Evolutionary conservation across 2,797 vertebrate species (phyloP), one percentile per base, ranked within the genome.

Genomic region (Brachyrhaphis roseni): DNA sequence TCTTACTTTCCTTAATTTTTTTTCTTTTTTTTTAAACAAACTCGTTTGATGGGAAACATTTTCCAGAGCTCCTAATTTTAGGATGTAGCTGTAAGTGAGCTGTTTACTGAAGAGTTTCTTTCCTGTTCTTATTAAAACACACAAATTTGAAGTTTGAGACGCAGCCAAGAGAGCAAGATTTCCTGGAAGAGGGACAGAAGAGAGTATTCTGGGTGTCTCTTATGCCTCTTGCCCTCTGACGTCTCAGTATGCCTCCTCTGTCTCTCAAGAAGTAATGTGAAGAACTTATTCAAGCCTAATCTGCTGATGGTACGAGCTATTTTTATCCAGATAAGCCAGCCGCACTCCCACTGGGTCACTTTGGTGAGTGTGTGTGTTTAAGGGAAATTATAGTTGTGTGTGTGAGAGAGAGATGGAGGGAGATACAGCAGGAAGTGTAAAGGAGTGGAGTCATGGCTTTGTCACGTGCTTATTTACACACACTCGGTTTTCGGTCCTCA

Each of bases 321-420:
- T 93, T 94, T 91, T 91, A 92, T 72, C 74, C 45, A 47, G 84
- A 83, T 88, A 87, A 84, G 87, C 82, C 8, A 41, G 62, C 86
- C 87, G 81, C 83, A 82, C 83, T 86, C 85, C 87, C 91, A 59
- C 71, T 74, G 83, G 84, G 86, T 89, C 85, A 76, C 74, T 82
- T 81, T 68, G 77, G 71, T 59, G 41, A 57, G 39, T 76, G 55
- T 82, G 74, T 62, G 36, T 66, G 59, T 72, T 49, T 45, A 26
- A 31, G 53, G 36, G 20, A 41, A 74, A 34, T 49, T 73, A 49
- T 73, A 49, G 46, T 51, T 75, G 76, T 77, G 41, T 74, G 28
- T 20, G 13, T 75, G 73, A 80, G 77, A 57, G 16, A 45, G 31
- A 64, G 66, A 73, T 75, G 75, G 77, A 72, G 53, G 18, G 55